A percentile compares a stretch with the other conserved stretches of the same genome.
Evolutionary conservation across 2,888 invertebrate species (phyloP).

Genomic region (Bombylius major): DNA sequence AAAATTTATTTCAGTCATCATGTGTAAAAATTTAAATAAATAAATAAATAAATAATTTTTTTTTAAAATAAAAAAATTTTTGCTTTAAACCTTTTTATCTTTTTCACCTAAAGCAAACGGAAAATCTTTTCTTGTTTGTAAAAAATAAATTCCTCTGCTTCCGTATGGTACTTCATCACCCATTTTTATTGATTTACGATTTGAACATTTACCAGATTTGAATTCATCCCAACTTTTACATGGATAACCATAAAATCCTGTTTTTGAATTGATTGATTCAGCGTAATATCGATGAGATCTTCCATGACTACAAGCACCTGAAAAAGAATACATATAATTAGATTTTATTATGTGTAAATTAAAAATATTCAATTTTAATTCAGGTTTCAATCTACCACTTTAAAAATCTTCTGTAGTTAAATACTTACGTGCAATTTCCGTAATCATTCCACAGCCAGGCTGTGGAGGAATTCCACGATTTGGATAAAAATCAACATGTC

Average conservation of each 20-base stretch:
- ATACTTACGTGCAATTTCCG: slow-evolving; percentile 10
- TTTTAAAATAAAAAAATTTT: neutral
- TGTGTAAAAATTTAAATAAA: neutral
- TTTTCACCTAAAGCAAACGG: slow-evolving; percentile 40
- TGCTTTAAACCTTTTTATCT: neutral
- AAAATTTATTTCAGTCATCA: no score
- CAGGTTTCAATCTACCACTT: no score
- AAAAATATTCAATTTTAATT: neutral
- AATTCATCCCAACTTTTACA: slow-evolving; percentile 41
- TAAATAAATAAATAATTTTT: neutral
- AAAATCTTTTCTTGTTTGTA: slow-evolving; percentile 44
- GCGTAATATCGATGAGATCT: slow-evolving; percentile 48
- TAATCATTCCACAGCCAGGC: slow-evolving; percentile 49
- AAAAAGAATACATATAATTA: neutral
- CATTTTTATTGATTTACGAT: slow-evolving; percentile 38
- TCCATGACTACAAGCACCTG: slow-evolving; percentile 56
- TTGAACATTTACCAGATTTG: slow-evolving; percentile 25
- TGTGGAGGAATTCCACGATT: slow-evolving; percentile 55
- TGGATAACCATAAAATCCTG: slow-evolving; percentile 42
- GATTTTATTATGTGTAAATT: neutral
- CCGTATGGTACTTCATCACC: slow-evolving; percentile 39
- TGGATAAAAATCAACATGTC: slow-evolving; percentile 63
- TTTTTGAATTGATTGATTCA: slow-evolving; percentile 47
- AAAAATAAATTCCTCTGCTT: slow-evolving; percentile 45
- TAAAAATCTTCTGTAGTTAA: neutral